Conservation (phyloP, 2,888 invertebrate genomes). For the Toxonevra muliebris region DNA sequence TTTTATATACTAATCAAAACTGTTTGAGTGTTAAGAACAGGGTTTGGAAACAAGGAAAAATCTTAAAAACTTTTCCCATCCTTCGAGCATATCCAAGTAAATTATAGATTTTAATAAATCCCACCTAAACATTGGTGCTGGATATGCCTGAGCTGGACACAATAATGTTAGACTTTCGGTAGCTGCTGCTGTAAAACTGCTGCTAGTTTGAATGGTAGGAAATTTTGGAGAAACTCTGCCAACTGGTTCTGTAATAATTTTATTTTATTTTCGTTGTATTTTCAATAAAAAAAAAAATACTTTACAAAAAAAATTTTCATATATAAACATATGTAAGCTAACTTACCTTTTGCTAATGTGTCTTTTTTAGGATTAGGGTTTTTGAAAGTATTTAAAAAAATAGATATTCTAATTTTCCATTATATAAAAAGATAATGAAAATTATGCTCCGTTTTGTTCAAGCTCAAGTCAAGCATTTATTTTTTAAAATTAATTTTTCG, state of each 20-base stretch:
- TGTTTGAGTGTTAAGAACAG: constrained; percentile 43
- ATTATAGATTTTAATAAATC: constrained; percentile 40
- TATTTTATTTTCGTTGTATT: constrained; percentile 22
- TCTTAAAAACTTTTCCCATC: too few relatives aligned
- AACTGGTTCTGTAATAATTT: constrained; percentile 70
- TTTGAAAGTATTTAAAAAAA: constrained; percentile 14
- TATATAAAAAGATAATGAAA: constrained; percentile 5
- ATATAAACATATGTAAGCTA: constrained; percentile 36
- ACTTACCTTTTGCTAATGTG: constrained; percentile 52
- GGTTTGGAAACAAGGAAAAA: constrained; percentile 2
- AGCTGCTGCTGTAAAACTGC: constrained; percentile 71
- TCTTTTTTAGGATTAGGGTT: constrained; percentile 35
- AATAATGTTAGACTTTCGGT: constrained; percentile 70
- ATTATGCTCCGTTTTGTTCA: constrained; percentile 47
- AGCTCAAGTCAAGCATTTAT: constrained; percentile 59
- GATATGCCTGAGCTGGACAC: constrained; percentile 76
- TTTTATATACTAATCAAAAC: constrained; percentile 11
- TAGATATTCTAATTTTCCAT: neutral
- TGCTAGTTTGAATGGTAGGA: constrained; percentile 70
- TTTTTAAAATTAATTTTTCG: constrained; percentile 33
- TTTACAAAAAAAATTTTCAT: constrained; percentile 27
- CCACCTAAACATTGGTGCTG: constrained; percentile 73
- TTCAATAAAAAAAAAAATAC: constrained; percentile 9
- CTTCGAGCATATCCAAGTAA: too few relatives aligned
- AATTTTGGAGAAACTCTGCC: constrained; percentile 80